Percentiles rank a stretch among this genome's conserved stretches.
Conservation (phyloP, 2,797 vertebrate genomes). For the Falco peregrinus region DNA sequence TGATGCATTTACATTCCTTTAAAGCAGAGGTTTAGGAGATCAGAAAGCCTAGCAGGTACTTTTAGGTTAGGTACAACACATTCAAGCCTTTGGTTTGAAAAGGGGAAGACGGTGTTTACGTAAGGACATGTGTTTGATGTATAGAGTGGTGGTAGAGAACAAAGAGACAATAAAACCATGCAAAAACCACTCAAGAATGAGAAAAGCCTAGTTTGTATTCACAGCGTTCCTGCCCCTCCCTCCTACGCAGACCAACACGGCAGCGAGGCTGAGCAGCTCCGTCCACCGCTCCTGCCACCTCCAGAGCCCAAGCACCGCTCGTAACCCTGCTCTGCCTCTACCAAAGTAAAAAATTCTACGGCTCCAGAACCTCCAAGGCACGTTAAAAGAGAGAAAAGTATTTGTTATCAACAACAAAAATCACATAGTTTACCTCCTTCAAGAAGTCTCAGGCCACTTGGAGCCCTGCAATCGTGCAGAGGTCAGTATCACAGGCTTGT, state of each 20-base stretch:
- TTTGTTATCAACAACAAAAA: background rate
- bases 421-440: background rate
- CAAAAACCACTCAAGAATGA: background rate
- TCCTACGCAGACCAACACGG: background rate
- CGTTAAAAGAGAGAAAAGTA: background rate
- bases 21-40: background rate
- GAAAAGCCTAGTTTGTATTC: background rate
- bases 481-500: background rate
- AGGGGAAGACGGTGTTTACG: background rate
- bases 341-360: fast-evolving
- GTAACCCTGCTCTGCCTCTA: background rate
- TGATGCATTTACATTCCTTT: background rate
- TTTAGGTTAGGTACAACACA: background rate
- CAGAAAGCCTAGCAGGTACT: background rate
- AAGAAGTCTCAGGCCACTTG: background rate
- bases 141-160: background rate
- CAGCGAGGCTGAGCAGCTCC: background rate
- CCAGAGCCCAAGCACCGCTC: background rate
- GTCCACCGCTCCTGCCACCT: background rate
- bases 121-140: background rate
- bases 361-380: background rate
- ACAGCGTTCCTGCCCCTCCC: background rate
- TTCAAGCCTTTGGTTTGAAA: background rate
- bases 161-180: background rate
- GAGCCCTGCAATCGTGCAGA: background rate